Evolutionary conservation across 1,140 invertebrate species (phyloP).

Genomic region (Pseudachorutes palmiensis): DNA sequence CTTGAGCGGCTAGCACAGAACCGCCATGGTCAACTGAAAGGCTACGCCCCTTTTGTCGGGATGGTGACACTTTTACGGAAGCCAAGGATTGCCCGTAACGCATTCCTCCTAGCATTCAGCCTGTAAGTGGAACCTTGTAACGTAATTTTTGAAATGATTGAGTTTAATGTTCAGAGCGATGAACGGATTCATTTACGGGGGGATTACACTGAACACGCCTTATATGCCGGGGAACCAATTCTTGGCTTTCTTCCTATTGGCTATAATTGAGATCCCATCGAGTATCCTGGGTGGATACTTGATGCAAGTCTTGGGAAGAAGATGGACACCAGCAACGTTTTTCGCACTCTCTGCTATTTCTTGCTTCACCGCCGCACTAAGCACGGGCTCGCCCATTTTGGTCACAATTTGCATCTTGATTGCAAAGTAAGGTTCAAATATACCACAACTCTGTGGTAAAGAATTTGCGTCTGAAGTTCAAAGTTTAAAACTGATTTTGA

Average conservation of each 20-base stretch:
- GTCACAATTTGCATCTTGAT: background rate
- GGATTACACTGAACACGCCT: conserved; percentile 52
- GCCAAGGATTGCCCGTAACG: conserved; percentile 12
- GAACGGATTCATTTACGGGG: conserved; percentile 52
- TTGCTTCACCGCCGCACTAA: conserved; percentile 11
- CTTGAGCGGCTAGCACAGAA: conserved; percentile 9
- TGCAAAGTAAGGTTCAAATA: conserved; percentile 16
- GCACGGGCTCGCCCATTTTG: background rate
- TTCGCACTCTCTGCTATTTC: conserved; percentile 17
- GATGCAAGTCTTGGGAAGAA: conserved; percentile 18
- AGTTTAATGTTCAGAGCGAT: conserved; percentile 43
- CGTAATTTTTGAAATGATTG: no score
- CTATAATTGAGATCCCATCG: conserved; percentile 52
- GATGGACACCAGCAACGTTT: conserved; percentile 31
- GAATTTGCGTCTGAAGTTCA: background rate
- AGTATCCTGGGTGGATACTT: conserved; percentile 20
- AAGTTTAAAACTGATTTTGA: background rate
- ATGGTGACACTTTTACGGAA: conserved; percentile 17
- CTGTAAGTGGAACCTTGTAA: conserved; percentile 20
- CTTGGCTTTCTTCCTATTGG: conserved; percentile 57
- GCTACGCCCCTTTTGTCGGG: conserved; percentile 37
- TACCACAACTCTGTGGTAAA: background rate
- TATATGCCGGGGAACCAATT: conserved; percentile 58
- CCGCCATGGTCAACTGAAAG: background rate
- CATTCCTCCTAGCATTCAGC: conserved; percentile 14